Evolutionary conservation across 1,140 invertebrate genomes (phyloP), one percentile per base, ranked within the genome.

Genomic region (Lucilia cuprina): DNA sequence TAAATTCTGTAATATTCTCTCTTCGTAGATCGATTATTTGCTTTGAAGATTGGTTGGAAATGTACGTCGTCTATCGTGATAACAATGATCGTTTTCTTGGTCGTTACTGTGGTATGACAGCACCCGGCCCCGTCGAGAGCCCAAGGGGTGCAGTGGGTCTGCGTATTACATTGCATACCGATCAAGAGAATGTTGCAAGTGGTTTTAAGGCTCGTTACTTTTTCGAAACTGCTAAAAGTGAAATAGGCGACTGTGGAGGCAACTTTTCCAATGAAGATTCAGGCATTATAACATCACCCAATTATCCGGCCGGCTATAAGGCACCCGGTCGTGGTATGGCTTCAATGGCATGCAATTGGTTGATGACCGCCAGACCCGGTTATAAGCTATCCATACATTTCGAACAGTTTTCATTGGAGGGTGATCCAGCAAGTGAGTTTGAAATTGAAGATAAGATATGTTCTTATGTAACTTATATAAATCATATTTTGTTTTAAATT

Each of bases 31-130:
- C 93, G 49, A 92, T 93, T n/a, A 92, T 94, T 80, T 98, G 97
- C 91, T 95, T 95, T 91, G 96, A 98, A 90, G 97, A 98, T 91
- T 98, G 96, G 96, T 92, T 98, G 85, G 97, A 98, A 92, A 96
- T 98, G 86, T 98, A 96, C 92, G 97, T 97, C 88, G 93, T 97
- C 85, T 97, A 96, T 86, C 93, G 94, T 85, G 96, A 96, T 89
- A 93, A 95, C 80, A 94, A 94, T 74, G 95, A 96, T 87, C 95
- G 95, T 87, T 93, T 97, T 84, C 94, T 98, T 82, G 97, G 97
- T 21, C 94, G 96, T 78, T 98, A 97, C 92, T 98, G 96, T 91
- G 95, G 96, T 47, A 93, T 93, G 86, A 95, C 96, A 21, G 94
- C 96, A 30, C 97, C 97, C 10, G 97, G 97, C 47, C 97, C 97